phyloP scores from a whole-genome alignment of 2,797 vertebrate species.

The Eutrigla gurnardus region DNA sequence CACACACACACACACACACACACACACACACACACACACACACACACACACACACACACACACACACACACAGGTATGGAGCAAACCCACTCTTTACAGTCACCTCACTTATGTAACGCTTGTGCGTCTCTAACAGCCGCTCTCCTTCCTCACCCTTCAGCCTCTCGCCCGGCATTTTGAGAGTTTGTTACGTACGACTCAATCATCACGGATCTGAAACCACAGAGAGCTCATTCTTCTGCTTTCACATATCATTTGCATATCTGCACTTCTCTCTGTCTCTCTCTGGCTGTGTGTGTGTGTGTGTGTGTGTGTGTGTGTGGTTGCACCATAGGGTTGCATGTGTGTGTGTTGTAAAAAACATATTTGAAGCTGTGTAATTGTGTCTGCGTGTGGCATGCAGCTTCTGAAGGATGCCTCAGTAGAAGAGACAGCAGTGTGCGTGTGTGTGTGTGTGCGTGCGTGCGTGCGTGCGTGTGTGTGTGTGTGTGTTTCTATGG shows the following conservation, averaged over 20 bases:
- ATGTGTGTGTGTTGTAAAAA: neutral
- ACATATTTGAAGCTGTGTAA: conserved; percentile 16
- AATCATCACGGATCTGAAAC: conserved; percentile 52
- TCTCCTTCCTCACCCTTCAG: neutral
- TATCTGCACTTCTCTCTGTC: conserved; percentile 42
- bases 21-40: neutral
- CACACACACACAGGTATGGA: neutral
- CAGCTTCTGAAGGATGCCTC: conserved; percentile 37
- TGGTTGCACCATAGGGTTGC: conserved; percentile 6
- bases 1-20: neutral
- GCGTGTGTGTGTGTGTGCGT: neutral
- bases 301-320: neutral
- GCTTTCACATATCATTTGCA: conserved; percentile 62
- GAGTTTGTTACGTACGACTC: conserved; percentile 37
- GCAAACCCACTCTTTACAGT: neutral
- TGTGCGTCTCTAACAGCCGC: conserved; percentile 1
- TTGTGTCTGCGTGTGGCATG: conserved; percentile 5
- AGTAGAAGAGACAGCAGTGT: conserved; percentile 22
- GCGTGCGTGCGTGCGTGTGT: neutral
- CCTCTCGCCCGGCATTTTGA: conserved; percentile 10
- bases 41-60: conserved; percentile 10
- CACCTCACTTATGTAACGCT: conserved; percentile 30
- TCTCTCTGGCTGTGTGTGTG: conserved; percentile 21
- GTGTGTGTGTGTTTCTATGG: conserved; percentile 6
- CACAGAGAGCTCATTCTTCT: conserved; percentile 51